Base-by-base conservation (phyloP, 2,797 vertebrate genomes). In the Zenarchopterus dispar region DNA sequence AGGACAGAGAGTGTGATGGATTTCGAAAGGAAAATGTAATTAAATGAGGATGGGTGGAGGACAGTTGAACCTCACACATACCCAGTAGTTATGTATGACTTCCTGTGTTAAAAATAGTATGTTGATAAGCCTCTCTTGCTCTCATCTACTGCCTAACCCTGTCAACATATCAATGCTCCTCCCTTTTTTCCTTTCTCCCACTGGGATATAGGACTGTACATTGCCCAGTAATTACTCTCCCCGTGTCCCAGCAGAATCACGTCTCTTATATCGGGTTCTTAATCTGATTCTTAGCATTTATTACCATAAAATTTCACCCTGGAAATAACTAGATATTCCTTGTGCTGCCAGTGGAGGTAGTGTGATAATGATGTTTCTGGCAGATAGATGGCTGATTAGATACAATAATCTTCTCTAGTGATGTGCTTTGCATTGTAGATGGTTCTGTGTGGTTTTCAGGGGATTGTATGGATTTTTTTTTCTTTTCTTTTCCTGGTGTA, bases 201-300 rank as follows among this genome's bases (percentile, higher is more conserved):
- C 43, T 59, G 67, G 73, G 56, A 74, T 75, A 46, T 44, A 42
- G 62, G 65, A 52, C 56, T 62, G 26, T 73, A 74, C 47, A 28
- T 80, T 59, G 51, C 74, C 57, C 62, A 68, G 80, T 89, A 86
- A 89, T 87, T 89, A 84, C 84, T 72, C 44, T 70, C 47, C 57
- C 75, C 42, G 6, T 56, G 41, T 86, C 84, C 77, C 61, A 56
- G 73, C 59, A 71, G 74, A 67, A 60, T 78, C 61, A 49, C 63
- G 55, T 63, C 55, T 77, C 76, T 80, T 72, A 57, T 70, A 70
- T 63, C 57, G 49, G 54, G 67, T 58, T 79, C 71, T 65, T 89
- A 87, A 87, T 88, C 72, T 15, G 67, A 90, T 89, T 86, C 77
- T 70, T 67, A 60, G 72, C 83, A 82, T 89, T 83, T 81, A 88